Evolutionary conservation across 2,888 invertebrate species (phyloP), one percentile per base, ranked within the genome.

Genomic region (Teleogryllus oceanicus): DNA sequence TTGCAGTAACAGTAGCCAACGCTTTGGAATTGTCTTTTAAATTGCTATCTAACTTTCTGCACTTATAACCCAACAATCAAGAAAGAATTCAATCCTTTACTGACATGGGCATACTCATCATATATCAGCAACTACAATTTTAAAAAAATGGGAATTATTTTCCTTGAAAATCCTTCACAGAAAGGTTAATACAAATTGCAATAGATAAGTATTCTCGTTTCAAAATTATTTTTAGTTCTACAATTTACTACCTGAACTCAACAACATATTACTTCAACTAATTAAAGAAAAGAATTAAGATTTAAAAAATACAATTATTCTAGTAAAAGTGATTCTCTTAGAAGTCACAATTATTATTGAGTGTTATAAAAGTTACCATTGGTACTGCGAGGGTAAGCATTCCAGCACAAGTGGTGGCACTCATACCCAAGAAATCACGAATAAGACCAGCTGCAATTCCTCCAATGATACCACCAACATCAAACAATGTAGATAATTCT

Each of bases 1-100:
- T 97, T 37, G 98, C 96, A 0, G 98, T 96, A n/a, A 98, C 98
- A 0, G 98, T 98, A 11, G 98, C 97, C 81, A 98, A 87, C 10
- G 98, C 98, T 85, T 93, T 94, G 0, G 96, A 88, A 87, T 95
- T 96, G 2, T 95, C 95, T 79, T 93, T 92, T 80, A 98, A n/a
- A n/a, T n/a, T n/a, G n/a, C n/a, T n/a, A n/a, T n/a, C n/a, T n/a
- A n/a, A n/a, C n/a, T n/a, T n/a, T n/a, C n/a, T n/a, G n/a, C n/a
- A n/a, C n/a, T n/a, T n/a, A n/a, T n/a, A n/a, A n/a, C n/a, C n/a
- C n/a, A 5, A 93, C 81, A 79, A 95, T 85, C 82, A 98, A 97
- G 87, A 24, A 89, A 82, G 83, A 94, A 86, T 93, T 95, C 0
- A 91, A 83, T 10, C 86, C 85, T 81, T 94, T 86, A 78, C 90